These are phyloP conservation scores for Lepidostoma basale DNA, from an alignment of 1,140 invertebrate genomes.

Conservation along the genomic window DNA sequence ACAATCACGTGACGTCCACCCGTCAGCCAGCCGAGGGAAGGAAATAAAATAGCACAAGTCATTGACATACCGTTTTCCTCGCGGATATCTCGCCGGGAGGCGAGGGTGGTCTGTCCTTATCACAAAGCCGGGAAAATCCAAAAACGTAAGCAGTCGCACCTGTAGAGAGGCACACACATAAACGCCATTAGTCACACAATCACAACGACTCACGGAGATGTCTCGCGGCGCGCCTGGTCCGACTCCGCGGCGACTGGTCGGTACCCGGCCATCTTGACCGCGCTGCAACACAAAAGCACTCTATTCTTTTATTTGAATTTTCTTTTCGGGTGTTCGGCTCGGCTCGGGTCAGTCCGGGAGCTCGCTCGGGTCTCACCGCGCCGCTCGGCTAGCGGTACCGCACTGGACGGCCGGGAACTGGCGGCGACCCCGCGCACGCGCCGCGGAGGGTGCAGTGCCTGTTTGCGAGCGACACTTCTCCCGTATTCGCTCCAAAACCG, in stretches of 20 bases:
- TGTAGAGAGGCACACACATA: constrained; percentile 35
- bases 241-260: neutral
- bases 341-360: neutral
- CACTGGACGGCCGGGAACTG: constrained; percentile 13
- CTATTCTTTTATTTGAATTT: constrained; percentile 4
- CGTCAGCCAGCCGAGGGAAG: neutral
- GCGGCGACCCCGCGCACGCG: neutral
- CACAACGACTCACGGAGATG: constrained; percentile 5
- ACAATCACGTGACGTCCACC: constrained; percentile 1
- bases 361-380: constrained; percentile 7
- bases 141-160: constrained; percentile 24
- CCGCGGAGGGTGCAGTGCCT: neutral
- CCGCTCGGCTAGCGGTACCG: constrained; percentile 22
- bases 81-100: neutral
- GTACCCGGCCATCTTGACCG: neutral
- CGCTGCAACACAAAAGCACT: neutral
- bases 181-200: constrained; percentile 7
- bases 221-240: neutral
- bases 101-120: neutral
- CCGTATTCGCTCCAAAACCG: too few species aligned
- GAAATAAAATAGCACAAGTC: neutral
- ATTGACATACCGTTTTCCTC: neutral
- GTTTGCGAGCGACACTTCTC: constrained; percentile 8
- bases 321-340: constrained; percentile 6
- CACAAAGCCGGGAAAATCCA: constrained; percentile 15